phyloP scores from a whole-genome alignment of 2,797 vertebrate species.

The Hafferia zeledoni region DNA sequence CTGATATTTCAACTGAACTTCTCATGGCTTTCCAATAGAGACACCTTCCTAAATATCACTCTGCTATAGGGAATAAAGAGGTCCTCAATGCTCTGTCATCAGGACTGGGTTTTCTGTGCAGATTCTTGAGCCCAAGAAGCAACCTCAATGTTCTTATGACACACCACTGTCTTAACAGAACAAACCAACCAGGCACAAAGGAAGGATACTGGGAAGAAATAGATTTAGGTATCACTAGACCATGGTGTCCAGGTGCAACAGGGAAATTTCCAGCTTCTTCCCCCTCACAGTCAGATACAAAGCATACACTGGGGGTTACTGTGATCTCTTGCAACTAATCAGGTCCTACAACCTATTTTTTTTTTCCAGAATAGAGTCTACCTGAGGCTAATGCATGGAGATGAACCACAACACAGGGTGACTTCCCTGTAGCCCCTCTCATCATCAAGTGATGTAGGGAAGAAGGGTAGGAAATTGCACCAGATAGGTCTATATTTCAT shows the following conservation, averaged over 20 bases:
- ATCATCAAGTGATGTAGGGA: too few relatives aligned
- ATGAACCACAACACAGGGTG: not conserved
- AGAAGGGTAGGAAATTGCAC: not conserved
- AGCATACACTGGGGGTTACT: not conserved
- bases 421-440: not conserved
- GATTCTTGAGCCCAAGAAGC: not conserved
- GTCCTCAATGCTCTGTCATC: not conserved
- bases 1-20: not conserved
- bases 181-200: not conserved
- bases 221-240: not conserved
- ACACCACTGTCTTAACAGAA: not conserved
- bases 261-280: not conserved
- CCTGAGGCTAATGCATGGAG: not conserved
- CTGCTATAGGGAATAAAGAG: not conserved
- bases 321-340: not conserved
- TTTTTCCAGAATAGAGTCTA: not conserved
- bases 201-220: not conserved
- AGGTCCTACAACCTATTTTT: not conserved
- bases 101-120: not conserved
- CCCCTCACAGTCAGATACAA: fast-evolving
- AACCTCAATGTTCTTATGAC: not conserved
- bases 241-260: not conserved
- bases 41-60: not conserved
- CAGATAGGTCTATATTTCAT: fast-evolving
- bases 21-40: not conserved